phyloP scores from a whole-genome alignment of 2,888 invertebrate genomes.

The Amphipyra tragopoginis region DNA sequence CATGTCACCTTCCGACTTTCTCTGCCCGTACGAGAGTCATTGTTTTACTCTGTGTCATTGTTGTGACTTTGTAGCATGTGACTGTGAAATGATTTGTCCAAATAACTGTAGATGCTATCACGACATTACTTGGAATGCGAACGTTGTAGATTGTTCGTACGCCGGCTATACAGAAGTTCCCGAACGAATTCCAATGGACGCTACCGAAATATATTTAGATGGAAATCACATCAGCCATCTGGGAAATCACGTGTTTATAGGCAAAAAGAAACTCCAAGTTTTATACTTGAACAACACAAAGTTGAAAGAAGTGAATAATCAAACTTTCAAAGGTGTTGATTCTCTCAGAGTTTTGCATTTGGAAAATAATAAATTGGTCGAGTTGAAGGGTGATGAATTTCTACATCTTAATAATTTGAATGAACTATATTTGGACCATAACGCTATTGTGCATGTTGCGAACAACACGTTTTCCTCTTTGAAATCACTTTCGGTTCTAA shows the following conservation, averaged over 20 bases:
- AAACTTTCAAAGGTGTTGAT: slow-evolving; percentile 94
- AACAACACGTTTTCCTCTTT: slow-evolving; percentile 94
- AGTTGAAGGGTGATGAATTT: slow-evolving; percentile 94
- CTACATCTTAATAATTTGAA: slow-evolving; percentile 93
- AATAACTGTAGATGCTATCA: slow-evolving; percentile 96
- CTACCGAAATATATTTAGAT: slow-evolving; percentile 96
- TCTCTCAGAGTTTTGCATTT: slow-evolving; percentile 93
- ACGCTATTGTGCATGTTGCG: slow-evolving; percentile 93
- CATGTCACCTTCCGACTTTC: slow-evolving; percentile 93
- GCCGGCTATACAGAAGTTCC: slow-evolving; percentile 93
- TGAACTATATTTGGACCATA: slow-evolving; percentile 95
- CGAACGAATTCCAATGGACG: slow-evolving; percentile 96
- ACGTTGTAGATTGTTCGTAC: slow-evolving; percentile 95
- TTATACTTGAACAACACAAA: slow-evolving; percentile 94
- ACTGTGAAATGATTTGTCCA: slow-evolving; percentile 97
- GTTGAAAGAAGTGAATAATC: slow-evolving; percentile 93
- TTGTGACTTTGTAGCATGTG: slow-evolving; percentile 96
- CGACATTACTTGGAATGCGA: slow-evolving; percentile 95
- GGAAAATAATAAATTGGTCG: slow-evolving; percentile 93
- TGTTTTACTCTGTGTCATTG: slow-evolving; percentile 97
- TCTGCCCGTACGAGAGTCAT: slow-evolving; percentile 94
- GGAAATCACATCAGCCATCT: slow-evolving; percentile 94
- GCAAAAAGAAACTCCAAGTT: slow-evolving; percentile 94
- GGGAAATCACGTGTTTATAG: slow-evolving; percentile 95
- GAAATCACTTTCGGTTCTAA: slow-evolving; percentile 92